A percentile compares a stretch with the other conserved stretches of the same genome.
Conservation (phyloP, 2,113 vertebrate genomes). For the Embiotoca jacksoni region DNA sequence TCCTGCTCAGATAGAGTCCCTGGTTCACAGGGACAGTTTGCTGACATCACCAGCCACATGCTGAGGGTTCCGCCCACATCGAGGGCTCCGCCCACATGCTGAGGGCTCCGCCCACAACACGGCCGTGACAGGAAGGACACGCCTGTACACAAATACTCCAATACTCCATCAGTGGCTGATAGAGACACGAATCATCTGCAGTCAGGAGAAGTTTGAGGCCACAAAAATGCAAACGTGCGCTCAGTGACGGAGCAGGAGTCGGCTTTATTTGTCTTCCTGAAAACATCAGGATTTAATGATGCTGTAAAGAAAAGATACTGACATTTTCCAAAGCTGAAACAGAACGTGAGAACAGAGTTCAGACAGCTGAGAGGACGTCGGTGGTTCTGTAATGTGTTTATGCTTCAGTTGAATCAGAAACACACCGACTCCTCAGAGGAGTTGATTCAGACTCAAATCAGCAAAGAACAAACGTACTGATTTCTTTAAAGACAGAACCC, state of each 20-base stretch:
- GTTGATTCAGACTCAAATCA: slow-evolving; percentile 21
- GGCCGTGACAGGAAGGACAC: slow-evolving; percentile 23
- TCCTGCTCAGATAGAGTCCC: slow-evolving; percentile 78
- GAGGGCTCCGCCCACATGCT: background rate
- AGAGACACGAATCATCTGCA: too few relatives aligned
- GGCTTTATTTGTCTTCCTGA: too few relatives aligned
- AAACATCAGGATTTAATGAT: too few relatives aligned
- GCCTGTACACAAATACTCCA: background rate
- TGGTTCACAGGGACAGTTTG: slow-evolving; percentile 74
- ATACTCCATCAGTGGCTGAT: background rate
- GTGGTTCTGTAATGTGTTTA: slow-evolving; percentile 5
- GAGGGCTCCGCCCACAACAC: slow-evolving; percentile 27
- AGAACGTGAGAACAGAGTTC: background rate
- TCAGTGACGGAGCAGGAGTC: too few relatives aligned
- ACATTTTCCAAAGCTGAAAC: too few relatives aligned
- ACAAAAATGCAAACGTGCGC: too few relatives aligned
- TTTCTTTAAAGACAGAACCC: background rate
- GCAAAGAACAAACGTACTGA: background rate
- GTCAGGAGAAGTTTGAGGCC: too few relatives aligned
- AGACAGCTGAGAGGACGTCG: background rate
- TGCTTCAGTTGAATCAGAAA: slow-evolving; percentile 13
- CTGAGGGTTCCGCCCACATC: slow-evolving; percentile 25
- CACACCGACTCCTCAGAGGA: slow-evolving; percentile 19
- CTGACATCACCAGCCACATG: slow-evolving; percentile 76
- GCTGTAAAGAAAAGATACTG: too few relatives aligned